phyloP scores from a whole-genome alignment of 2,113 vertebrate species.

The Eolophus roseicapilla region DNA sequence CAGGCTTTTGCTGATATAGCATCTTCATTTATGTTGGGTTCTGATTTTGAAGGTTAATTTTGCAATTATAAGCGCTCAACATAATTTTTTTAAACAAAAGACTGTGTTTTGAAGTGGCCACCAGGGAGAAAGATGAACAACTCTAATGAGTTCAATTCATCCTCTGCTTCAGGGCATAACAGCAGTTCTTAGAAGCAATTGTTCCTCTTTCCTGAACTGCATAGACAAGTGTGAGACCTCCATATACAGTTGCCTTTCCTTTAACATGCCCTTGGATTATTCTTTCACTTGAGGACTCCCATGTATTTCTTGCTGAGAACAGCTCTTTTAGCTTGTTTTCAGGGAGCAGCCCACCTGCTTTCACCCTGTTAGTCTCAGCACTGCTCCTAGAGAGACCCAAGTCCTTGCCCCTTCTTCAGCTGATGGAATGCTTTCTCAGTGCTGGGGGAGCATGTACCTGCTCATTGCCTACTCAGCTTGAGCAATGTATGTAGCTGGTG shows the following conservation, averaged over 20 bases:
- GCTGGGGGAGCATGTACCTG: background rate
- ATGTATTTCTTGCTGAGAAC: background rate
- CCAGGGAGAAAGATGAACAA: constrained; percentile 14
- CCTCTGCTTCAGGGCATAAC: constrained; percentile 42
- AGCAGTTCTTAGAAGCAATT: background rate
- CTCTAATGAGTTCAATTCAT: constrained; percentile 7
- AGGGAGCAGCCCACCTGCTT: background rate
- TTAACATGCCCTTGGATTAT: constrained; percentile 4
- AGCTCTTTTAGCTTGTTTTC: background rate
- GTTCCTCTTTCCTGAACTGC: background rate
- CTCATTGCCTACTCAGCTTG: background rate
- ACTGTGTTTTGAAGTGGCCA: constrained; percentile 14
- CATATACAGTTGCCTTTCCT: background rate
- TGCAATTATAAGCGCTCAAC: constrained; percentile 9
- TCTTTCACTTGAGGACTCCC: background rate
- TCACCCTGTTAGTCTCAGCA: background rate
- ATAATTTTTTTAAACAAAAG: background rate
- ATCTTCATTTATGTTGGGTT: background rate
- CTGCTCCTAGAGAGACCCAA: background rate
- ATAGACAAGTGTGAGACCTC: background rate
- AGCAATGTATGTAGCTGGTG: background rate
- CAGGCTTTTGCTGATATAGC: background rate
- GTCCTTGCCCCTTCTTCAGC: background rate
- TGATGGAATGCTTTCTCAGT: background rate
- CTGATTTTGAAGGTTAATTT: constrained; percentile 59